Conservation (phyloP, 1,140 invertebrate species). For the Leptopilina boulardi region DNA sequence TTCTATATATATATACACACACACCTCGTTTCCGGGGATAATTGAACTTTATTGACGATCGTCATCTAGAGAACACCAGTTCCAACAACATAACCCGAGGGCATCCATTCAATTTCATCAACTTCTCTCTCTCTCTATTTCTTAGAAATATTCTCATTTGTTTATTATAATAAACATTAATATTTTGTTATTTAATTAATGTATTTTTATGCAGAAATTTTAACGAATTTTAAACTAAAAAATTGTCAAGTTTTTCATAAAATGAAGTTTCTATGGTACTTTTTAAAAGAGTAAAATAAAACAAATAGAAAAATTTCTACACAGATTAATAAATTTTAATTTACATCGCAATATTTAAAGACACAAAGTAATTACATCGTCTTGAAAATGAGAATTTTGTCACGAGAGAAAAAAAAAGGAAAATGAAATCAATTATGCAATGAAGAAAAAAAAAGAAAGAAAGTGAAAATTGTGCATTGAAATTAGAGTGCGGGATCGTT, state of each 20-base stretch:
- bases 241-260: no score
- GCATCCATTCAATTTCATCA: not conserved
- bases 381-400: not conserved
- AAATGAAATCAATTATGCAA: constrained; percentile 46
- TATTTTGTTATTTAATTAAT: no score
- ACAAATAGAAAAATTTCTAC: no score
- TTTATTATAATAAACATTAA: no score
- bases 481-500: constrained; percentile 47
- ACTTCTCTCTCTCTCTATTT: not conserved
- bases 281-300: no score
- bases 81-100: constrained; percentile 18
- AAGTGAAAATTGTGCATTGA: constrained; percentile 41
- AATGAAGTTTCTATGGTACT: no score
- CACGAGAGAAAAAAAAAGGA: not conserved
- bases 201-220: no score
- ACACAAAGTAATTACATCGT: not conserved
- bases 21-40: constrained; percentile 1
- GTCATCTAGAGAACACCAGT: constrained; percentile 18
- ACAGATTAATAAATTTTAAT: no score
- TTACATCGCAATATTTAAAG: no score
- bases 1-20: constrained; percentile 18
- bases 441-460: constrained; percentile 5
- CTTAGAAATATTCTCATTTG: not conserved
- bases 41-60: constrained; percentile 35
- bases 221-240: not conserved